These are phyloP conservation scores for Triplophysa yarkandensis DNA, from an alignment of 2,797 vertebrate genomes.

Conservation along the genomic window DNA sequence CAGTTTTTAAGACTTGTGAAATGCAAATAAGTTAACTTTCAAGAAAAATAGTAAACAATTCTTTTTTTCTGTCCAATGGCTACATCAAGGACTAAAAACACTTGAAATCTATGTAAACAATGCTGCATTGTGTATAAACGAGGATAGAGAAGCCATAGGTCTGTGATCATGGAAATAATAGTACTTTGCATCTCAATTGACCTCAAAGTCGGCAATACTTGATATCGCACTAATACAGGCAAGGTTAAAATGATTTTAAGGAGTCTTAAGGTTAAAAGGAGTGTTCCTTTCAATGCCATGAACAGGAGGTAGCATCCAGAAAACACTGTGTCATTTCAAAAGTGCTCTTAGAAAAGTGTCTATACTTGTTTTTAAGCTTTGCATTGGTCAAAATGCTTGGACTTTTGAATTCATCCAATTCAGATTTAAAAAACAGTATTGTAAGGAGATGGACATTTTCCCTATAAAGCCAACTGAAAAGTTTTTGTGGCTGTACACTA, in stretches of 20 bases:
- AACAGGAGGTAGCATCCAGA: conserved; percentile 49
- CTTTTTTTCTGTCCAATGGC: conserved; percentile 21
- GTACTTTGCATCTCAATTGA: conserved; percentile 29
- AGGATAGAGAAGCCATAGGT: not conserved
- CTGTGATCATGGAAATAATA: not conserved
- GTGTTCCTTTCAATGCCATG: conserved; percentile 29
- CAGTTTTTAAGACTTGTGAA: conserved; percentile 35
- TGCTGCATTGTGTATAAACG: conserved; percentile 7
- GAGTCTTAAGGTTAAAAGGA: too few relatives aligned
- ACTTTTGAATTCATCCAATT: not conserved
- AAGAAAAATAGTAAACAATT: conserved; percentile 42
- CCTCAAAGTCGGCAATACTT: not conserved
- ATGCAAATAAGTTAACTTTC: conserved; percentile 25
- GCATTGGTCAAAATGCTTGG: not conserved
- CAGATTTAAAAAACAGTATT: not conserved
- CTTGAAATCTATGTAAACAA: conserved; percentile 44
- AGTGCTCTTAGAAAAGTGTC: conserved; percentile 41
- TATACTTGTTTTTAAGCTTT: not conserved
- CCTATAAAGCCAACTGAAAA: not conserved
- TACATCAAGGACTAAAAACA: conserved; percentile 27
- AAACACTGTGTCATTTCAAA: conserved; percentile 43
- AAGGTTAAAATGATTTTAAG: conserved; percentile 5
- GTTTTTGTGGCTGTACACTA: conserved; percentile 25
- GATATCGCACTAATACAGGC: conserved; percentile 1
- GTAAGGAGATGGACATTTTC: not conserved